These are phyloP conservation scores for Nymphicus hollandicus DNA, from an alignment of 2,113 vertebrate genomes.

Conservation along the genomic window DNA sequence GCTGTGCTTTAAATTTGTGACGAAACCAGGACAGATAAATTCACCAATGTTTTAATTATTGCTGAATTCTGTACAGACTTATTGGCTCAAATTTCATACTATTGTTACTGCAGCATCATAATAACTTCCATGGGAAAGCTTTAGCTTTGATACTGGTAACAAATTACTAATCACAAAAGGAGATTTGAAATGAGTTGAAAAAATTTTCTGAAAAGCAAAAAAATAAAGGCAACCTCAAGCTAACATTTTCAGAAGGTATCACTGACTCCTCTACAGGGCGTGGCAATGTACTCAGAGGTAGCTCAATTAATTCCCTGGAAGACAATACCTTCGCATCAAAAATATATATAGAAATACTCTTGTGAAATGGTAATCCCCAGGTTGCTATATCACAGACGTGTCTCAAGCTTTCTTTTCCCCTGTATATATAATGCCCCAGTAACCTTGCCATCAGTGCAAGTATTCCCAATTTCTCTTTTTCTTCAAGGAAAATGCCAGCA, in stretches of 20 bases:
- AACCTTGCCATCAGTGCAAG: neutral
- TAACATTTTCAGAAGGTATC: neutral
- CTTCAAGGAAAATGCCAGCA: neutral
- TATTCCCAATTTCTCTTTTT: neutral
- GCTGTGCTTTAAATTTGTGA: neutral
- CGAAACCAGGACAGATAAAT: neutral
- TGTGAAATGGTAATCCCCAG: neutral
- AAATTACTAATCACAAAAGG: neutral
- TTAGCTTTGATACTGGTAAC: neutral
- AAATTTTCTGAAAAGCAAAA: neutral
- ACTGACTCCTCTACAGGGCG: neutral
- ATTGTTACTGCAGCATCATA: neutral
- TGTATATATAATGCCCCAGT: neutral
- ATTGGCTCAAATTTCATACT: neutral
- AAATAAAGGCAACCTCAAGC: neutral
- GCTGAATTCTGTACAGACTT: neutral
- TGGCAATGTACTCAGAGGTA: neutral
- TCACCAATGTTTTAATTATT: neutral
- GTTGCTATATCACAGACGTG: neutral
- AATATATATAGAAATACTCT: neutral
- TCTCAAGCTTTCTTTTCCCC: neutral
- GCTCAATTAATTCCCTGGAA: neutral
- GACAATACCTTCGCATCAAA: neutral
- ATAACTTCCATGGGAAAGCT: neutral
- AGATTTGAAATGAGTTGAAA: neutral